These are phyloP conservation scores for Maccullochella peelii DNA, from an alignment of 2,113 vertebrate genomes.

Conservation along the genomic window DNA sequence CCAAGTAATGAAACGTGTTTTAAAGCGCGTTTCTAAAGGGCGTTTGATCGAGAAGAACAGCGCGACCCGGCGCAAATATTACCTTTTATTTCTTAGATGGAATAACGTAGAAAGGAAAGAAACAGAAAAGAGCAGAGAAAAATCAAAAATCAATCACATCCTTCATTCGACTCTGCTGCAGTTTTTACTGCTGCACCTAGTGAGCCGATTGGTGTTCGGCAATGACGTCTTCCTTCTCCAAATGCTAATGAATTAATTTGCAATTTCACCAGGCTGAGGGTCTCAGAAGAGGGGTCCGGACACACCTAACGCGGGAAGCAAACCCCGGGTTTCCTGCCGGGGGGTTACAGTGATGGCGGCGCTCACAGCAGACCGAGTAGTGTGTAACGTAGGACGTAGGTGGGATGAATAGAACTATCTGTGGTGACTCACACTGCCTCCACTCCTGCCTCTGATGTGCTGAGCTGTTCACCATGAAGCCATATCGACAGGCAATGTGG, in stretches of 20 bases:
- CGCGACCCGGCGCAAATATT: background rate
- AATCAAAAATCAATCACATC: background rate
- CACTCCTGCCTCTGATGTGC: constrained; percentile 67
- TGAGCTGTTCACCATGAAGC: constrained; percentile 42
- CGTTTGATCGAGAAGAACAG: background rate
- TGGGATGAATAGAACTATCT: constrained; percentile 67
- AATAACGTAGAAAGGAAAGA: background rate
- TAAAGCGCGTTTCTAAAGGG: background rate
- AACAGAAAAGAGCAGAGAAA: background rate
- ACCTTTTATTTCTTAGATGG: background rate
- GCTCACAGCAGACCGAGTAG: constrained; percentile 19
- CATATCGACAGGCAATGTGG: background rate
- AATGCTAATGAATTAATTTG: constrained; percentile 30
- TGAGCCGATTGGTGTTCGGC: constrained; percentile 17
- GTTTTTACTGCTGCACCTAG: constrained; percentile 30
- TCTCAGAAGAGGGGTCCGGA: constrained; percentile 23
- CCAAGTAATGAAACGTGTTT: background rate
- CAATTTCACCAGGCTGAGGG: constrained; percentile 8
- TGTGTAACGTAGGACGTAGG: constrained; percentile 59
- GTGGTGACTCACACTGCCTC: constrained; percentile 74
- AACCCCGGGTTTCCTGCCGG: constrained; percentile 45
- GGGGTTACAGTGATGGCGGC: constrained; percentile 43
- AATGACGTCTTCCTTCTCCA: constrained; percentile 7
- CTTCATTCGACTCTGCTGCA: constrained; percentile 11
- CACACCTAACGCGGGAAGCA: background rate